phyloP scores from a whole-genome alignment of 1,140 invertebrate genomes.

The Neotoxoptera formosana region DNA sequence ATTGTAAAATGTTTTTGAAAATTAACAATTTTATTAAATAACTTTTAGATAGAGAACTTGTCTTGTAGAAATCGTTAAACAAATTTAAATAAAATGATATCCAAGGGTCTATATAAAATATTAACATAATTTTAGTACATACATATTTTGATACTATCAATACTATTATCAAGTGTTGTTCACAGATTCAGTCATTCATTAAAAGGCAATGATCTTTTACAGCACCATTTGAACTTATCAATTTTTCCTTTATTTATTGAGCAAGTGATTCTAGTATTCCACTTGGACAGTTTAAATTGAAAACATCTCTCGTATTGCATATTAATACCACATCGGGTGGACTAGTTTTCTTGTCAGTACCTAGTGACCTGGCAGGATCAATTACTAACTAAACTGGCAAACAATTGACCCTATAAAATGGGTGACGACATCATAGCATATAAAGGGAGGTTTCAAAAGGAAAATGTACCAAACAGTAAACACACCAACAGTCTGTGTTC shows the following conservation, averaged over 20 bases:
- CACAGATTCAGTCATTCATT: not conserved
- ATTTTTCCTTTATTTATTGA: not conserved
- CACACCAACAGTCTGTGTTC: not conserved
- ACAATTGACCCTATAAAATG: not conserved
- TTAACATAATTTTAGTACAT: no score
- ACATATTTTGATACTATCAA: no score
- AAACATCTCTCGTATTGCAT: no score
- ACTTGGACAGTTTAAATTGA: not conserved
- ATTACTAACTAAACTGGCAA: not conserved
- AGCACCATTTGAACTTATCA: not conserved
- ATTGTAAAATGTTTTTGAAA: no score
- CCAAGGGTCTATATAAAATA: not conserved
- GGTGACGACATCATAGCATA: not conserved
- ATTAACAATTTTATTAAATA: not conserved
- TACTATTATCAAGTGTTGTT: not conserved
- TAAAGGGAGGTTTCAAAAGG: not conserved
- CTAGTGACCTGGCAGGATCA: not conserved
- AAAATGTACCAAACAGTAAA: not conserved
- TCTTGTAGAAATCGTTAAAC: not conserved
- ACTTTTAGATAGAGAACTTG: not conserved
- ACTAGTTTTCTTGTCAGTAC: not conserved
- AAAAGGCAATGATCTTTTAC: not conserved
- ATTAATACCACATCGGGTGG: no score
- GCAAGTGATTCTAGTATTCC: not conserved
- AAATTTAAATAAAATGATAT: not conserved